Conservation (phyloP, 2,888 invertebrate genomes). For the Caenorhabditis sp. region DNA sequence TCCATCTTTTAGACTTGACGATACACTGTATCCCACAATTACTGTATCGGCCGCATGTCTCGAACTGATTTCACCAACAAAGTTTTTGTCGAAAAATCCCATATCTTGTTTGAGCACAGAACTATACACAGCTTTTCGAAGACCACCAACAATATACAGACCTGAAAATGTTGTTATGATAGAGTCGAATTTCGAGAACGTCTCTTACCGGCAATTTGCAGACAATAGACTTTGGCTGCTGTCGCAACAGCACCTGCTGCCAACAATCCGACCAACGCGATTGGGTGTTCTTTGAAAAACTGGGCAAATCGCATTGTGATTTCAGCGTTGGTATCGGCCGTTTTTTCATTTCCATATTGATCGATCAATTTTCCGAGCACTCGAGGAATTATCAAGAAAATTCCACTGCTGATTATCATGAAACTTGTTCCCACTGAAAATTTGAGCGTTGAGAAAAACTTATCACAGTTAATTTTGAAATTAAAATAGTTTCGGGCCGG, state of each 20-base stretch:
- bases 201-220: constrained; percentile 82
- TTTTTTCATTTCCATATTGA: constrained; percentile 39
- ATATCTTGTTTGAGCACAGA: constrained; percentile 34
- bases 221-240: constrained; percentile 88
- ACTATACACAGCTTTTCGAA: constrained; percentile 30
- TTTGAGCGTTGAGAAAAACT: neutral
- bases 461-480: too few relatives aligned
- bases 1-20: constrained; percentile 22
- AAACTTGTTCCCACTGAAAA: constrained; percentile 82
- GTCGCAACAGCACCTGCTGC: constrained; percentile 87
- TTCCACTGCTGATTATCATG: constrained; percentile 84
- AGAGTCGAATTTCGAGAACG: too few relatives aligned
- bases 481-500: too few relatives aligned
- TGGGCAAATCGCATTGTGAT: constrained; percentile 75
- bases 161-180: constrained; percentile 8
- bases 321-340: constrained; percentile 13
- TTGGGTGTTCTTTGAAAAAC: constrained; percentile 73
- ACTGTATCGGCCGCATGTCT: constrained; percentile 32
- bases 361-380: constrained; percentile 91
- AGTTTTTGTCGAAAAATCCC: constrained; percentile 36
- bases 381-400: constrained; percentile 92
- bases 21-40: constrained; percentile 34
- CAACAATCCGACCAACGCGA: constrained; percentile 78
- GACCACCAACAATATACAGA: constrained; percentile 22
- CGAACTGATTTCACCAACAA: constrained; percentile 35